Percentiles rank a stretch among this genome's conserved stretches.
phyloP scores from a whole-genome alignment of 1,140 invertebrate species.

The Zaprionus vittiger region DNA sequence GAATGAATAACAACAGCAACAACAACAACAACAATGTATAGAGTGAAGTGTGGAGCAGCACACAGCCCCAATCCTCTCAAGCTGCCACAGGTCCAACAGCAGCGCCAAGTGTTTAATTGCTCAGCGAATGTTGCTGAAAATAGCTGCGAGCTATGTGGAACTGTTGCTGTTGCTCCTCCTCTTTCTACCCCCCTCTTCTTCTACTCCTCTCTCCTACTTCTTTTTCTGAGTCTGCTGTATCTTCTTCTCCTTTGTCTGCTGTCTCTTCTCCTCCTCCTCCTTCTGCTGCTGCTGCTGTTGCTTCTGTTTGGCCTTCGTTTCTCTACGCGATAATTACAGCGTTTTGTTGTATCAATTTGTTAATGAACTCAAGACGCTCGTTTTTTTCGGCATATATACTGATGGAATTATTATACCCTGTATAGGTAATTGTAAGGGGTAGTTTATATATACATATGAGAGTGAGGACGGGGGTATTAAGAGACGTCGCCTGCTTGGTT shows the following conservation, averaged over 20 bases:
- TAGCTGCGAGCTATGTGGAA: conserved; percentile 71
- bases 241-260: conserved; percentile 7
- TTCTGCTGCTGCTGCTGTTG: conserved; percentile 7
- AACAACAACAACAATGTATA: conserved; percentile 21
- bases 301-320: conserved; percentile 53
- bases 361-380: conserved; percentile 69
- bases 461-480: background rate
- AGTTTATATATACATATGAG: background rate
- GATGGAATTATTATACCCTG: conserved; percentile 48
- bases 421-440: background rate
- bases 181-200: background rate
- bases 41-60: background rate
- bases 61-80: conserved; percentile 8
- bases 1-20: conserved; percentile 45
- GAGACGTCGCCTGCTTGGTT: background rate
- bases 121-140: conserved; percentile 70
- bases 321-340: conserved; percentile 74
- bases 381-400: conserved; percentile 52
- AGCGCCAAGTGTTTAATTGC: conserved; percentile 76
- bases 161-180: conserved; percentile 6
- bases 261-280: background rate
- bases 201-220: background rate
- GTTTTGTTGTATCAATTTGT: conserved; percentile 82
- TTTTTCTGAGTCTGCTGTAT: background rate
- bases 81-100: background rate